Conservation (phyloP, 53 echinoderm and acorn worm species). For the Echinarachnius parma region DNA sequence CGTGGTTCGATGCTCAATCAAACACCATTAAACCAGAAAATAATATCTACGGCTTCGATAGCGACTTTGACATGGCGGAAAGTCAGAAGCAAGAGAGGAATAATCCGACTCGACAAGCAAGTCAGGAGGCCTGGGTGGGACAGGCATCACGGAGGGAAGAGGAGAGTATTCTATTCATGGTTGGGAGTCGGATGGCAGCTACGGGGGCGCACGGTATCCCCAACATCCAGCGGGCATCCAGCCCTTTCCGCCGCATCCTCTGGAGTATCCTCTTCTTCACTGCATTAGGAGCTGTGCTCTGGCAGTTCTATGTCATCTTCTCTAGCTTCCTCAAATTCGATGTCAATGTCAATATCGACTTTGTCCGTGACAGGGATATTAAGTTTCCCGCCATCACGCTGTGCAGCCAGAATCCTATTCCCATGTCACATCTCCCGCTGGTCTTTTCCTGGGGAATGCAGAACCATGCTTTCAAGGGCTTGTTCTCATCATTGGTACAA, state of each 20-base stretch:
- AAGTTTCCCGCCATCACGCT: constrained; percentile 73
- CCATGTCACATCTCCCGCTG: not conserved
- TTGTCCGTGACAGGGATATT: constrained; percentile 7
- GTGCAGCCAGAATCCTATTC: constrained; percentile 72
- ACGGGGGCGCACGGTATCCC: constrained; percentile 82
- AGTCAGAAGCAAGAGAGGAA: no score
- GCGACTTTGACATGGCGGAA: no score
- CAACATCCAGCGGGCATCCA: constrained; percentile 71
- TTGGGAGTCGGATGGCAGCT: constrained; percentile 31
- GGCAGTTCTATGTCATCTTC: constrained; percentile 33
- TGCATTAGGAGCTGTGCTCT: constrained; percentile 33
- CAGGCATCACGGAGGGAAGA: constrained; percentile 10
- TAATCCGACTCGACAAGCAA: no score
- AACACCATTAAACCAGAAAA: no score
- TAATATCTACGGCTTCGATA: no score
- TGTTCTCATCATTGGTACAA: not conserved
- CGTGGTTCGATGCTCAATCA: constrained; percentile 14
- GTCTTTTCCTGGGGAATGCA: not conserved
- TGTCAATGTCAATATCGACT: constrained; percentile 64
- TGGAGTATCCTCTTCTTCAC: constrained; percentile 59
- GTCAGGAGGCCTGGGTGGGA: no score
- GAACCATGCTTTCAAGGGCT: not conserved
- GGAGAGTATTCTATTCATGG: not conserved
- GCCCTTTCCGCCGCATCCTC: constrained; percentile 19
- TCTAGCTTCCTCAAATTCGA: constrained; percentile 8